Evolutionary conservation across 1,140 invertebrate species (phyloP).

Genomic region (Monomorium pharaonis): DNA sequence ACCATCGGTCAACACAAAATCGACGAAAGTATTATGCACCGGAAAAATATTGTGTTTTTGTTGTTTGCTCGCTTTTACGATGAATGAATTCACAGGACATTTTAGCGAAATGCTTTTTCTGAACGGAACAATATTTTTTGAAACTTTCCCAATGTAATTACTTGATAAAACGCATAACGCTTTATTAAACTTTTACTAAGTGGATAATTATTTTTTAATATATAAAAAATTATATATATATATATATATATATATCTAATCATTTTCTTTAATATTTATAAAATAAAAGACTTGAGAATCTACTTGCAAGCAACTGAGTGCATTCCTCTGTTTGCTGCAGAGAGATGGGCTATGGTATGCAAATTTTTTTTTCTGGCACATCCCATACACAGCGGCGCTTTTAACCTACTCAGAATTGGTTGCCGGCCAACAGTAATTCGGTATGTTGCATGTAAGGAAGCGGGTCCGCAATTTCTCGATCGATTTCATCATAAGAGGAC

Average conservation of each 20-base stretch:
- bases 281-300: neutral
- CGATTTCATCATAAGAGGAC: constrained; percentile 41
- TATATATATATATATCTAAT: neutral
- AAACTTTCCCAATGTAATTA: neutral
- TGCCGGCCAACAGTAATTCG: constrained; percentile 8
- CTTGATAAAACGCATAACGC: neutral
- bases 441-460: neutral
- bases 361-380: neutral
- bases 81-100: neutral
- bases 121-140: neutral
- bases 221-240: neutral
- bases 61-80: neutral
- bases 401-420: constrained; percentile 52
- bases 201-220: neutral
- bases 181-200: neutral
- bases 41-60: neutral
- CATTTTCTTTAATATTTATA: neutral
- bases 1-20: neutral
- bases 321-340: neutral
- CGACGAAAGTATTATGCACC: neutral
- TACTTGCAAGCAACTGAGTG: neutral
- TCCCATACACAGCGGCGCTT: neutral
- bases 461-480: constrained; percentile 34
- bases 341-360: neutral
- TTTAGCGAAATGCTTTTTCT: neutral